phyloP scores from a whole-genome alignment of 2,888 invertebrate species.

The Thera obeliscata region DNA sequence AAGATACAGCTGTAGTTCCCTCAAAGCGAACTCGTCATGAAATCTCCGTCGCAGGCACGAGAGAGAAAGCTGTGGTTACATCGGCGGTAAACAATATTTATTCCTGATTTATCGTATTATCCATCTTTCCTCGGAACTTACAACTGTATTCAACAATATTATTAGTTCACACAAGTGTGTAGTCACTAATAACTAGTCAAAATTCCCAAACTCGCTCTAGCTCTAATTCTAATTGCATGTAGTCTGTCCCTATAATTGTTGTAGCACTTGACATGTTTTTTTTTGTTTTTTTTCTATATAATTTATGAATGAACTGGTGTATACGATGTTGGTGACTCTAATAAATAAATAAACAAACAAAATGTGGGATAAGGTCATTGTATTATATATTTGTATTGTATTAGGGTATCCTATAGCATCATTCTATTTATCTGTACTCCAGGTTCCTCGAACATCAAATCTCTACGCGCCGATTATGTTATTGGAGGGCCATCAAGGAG shows the following conservation, averaged over 20 bases:
- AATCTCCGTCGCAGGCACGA: constrained; percentile 86
- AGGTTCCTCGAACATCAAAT: constrained; percentile 93
- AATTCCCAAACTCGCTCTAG: no score
- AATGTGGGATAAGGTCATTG: no score
- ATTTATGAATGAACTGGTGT: no score
- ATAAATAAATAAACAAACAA: no score
- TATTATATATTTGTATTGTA: no score
- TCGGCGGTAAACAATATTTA: constrained; percentile 82
- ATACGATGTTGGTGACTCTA: no score
- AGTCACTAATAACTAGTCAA: not conserved
- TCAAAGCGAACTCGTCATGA: constrained; percentile 90
- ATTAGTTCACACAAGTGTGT: not conserved
- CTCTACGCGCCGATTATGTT: constrained; percentile 97
- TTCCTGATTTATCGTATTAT: not conserved
- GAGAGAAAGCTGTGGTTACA: constrained; percentile 90
- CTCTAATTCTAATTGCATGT: no score
- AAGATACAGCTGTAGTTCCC: constrained; percentile 85
- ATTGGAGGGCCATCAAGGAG: constrained; percentile 98
- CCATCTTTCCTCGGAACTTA: not conserved
- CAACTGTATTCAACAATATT: not conserved
- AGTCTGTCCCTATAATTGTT: no score
- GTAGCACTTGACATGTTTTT: no score
- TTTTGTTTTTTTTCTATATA: no score
- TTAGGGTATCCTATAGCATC: no score
- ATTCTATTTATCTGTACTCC: constrained; percentile 47